Evolutionary conservation across 2,113 vertebrate genomes (phyloP).

Genomic region (Rana temporaria): DNA sequence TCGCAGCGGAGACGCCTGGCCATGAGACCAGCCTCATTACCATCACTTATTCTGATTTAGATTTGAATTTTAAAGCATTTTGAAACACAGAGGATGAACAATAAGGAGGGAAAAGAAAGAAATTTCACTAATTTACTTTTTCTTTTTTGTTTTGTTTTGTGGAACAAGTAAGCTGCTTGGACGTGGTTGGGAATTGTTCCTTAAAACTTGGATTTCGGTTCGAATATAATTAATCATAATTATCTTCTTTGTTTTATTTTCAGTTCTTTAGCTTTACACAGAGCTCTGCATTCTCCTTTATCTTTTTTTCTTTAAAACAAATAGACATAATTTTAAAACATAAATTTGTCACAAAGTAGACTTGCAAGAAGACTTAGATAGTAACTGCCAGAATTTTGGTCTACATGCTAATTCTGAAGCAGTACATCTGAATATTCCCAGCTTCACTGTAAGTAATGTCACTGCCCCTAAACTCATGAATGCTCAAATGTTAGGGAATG

Average conservation of each 20-base stretch:
- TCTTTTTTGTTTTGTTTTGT: neutral
- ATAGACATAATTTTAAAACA: no score
- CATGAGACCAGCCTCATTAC: neutral
- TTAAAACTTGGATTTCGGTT: no score
- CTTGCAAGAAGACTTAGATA: no score
- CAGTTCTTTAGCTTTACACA: neutral
- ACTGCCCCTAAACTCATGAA: no score
- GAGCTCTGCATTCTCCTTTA: no score
- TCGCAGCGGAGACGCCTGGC: neutral
- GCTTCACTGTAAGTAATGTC: no score
- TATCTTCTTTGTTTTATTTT: neutral
- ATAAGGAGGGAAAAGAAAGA: neutral
- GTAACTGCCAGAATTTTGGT: no score
- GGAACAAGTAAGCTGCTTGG: neutral
- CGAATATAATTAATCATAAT: neutral
- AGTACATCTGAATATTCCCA: no score
- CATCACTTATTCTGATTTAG: constrained; percentile 2
- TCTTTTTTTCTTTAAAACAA: no score
- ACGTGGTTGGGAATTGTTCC: neutral
- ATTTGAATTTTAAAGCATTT: neutral
- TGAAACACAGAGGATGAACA: neutral
- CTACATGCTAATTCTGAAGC: no score
- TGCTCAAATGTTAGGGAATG: no score
- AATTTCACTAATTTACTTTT: neutral
- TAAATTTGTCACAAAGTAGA: no score